Evolutionary conservation across 2,888 invertebrate genomes (phyloP).

Genomic region (Erebia aethiops): DNA sequence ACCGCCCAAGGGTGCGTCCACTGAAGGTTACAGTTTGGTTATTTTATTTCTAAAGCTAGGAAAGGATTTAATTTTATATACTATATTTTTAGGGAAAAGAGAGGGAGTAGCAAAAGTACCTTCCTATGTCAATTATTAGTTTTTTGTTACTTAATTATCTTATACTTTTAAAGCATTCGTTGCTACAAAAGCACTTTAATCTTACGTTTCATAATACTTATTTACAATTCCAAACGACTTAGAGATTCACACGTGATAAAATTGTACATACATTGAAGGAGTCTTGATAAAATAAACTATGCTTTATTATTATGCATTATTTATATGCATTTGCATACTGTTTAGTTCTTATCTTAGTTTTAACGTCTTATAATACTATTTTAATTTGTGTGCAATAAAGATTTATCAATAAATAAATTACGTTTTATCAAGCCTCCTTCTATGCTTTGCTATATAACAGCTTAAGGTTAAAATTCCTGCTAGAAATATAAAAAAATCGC

Average conservation of each 20-base stretch:
- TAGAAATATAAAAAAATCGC: too few species aligned
- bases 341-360: too few species aligned
- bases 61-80: background rate
- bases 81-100: background rate
- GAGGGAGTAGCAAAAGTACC: background rate
- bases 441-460: background rate
- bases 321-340: too few species aligned
- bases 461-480: too few species aligned
- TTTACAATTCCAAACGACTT: background rate
- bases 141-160: background rate
- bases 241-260: background rate
- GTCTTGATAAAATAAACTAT: too few species aligned
- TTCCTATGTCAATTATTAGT: background rate
- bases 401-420: too few species aligned
- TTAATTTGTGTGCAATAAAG: too few species aligned
- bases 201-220: slow-evolving; percentile 12
- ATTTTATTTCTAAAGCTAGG: background rate
- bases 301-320: too few species aligned
- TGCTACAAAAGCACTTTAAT: slow-evolving; percentile 39
- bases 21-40: too few species aligned
- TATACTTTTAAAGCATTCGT: slow-evolving; percentile 36
- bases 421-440: too few species aligned
- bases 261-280: background rate
- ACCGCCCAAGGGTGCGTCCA: too few species aligned
- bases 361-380: too few species aligned